phyloP scores from a whole-genome alignment of 2,888 invertebrate species.

The Drosophila nr. perissopoda region DNA sequence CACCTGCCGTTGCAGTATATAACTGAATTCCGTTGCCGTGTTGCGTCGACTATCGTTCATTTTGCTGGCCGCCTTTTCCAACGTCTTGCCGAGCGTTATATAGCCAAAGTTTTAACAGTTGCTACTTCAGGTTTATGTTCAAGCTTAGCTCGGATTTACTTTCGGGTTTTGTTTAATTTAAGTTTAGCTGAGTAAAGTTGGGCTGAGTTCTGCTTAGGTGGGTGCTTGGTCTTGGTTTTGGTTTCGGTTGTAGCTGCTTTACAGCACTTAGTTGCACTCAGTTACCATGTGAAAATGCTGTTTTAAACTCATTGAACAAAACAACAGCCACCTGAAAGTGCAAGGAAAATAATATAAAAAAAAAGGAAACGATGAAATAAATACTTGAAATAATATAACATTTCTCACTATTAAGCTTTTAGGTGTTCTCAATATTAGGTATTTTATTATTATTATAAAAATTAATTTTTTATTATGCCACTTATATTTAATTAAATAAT shows the following conservation, averaged over 20 bases:
- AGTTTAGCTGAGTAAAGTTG: constrained; percentile 31
- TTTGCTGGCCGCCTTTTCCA: constrained; percentile 23
- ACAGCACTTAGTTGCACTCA: constrained; percentile 33
- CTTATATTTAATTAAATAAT: too few species aligned
- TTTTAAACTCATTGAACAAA: constrained; percentile 27
- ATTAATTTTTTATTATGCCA: background rate
- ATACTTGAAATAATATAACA: background rate
- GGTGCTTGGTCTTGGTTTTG: constrained; percentile 37
- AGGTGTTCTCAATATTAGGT: background rate
- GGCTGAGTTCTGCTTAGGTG: constrained; percentile 47
- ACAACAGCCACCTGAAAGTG: constrained; percentile 33
- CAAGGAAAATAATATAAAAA: constrained; percentile 8
- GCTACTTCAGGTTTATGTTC: constrained; percentile 25
- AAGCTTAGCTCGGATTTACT: constrained; percentile 15
- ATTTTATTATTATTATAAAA: background rate
- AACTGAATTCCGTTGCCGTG: constrained; percentile 85
- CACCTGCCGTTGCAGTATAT: constrained; percentile 85
- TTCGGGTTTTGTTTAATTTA: constrained; percentile 21
- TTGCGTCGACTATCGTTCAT: constrained; percentile 84
- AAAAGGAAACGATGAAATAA: constrained; percentile 2
- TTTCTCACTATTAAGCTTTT: background rate
- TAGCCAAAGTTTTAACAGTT: constrained; percentile 56
- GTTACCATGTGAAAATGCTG: constrained; percentile 30
- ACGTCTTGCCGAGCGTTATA: constrained; percentile 43
- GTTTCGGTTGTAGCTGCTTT: constrained; percentile 4